phyloP scores from a whole-genome alignment of 2,797 vertebrate genomes.

The Cynodonichthys magdalenae region DNA sequence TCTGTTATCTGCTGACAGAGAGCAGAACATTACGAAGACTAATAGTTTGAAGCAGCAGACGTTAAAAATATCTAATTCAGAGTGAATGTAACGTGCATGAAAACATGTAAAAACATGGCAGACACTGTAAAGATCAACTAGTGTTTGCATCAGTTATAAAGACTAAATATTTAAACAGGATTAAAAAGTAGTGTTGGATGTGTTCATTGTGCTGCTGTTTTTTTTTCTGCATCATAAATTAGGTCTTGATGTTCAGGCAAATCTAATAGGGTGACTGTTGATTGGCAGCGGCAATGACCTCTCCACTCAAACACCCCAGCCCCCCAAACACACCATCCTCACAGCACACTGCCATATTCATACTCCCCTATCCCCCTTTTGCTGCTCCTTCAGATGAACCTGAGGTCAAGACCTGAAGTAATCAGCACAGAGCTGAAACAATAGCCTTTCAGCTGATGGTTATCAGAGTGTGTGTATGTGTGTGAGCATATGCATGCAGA shows the following conservation, averaged over 20 bases:
- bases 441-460: conserved; percentile 71
- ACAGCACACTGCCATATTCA: conserved; percentile 14
- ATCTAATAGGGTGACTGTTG: conserved; percentile 61
- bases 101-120: no score
- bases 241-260: conserved; percentile 39
- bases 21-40: no score
- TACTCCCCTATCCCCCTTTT: conserved; percentile 32
- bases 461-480: conserved; percentile 61
- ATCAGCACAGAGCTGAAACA: conserved; percentile 78
- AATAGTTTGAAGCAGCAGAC: no score
- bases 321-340: conserved; percentile 21
- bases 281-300: conserved; percentile 74
- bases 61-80: no score
- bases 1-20: conserved; percentile 2
- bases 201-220: conserved; percentile 22
- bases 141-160: no score
- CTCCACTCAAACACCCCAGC: conserved; percentile 29
- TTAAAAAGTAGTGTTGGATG: conserved; percentile 3
- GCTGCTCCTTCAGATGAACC: conserved; percentile 59
- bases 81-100: no score
- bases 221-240: conserved; percentile 32
- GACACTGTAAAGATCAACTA: no score
- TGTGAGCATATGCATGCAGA: conserved; percentile 9
- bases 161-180: not conserved
- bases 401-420: conserved; percentile 72